Percentiles rank a stretch among this genome's conserved stretches.
phyloP scores from a whole-genome alignment of 2,113 vertebrate species.

The Tetrao urogallus region DNA sequence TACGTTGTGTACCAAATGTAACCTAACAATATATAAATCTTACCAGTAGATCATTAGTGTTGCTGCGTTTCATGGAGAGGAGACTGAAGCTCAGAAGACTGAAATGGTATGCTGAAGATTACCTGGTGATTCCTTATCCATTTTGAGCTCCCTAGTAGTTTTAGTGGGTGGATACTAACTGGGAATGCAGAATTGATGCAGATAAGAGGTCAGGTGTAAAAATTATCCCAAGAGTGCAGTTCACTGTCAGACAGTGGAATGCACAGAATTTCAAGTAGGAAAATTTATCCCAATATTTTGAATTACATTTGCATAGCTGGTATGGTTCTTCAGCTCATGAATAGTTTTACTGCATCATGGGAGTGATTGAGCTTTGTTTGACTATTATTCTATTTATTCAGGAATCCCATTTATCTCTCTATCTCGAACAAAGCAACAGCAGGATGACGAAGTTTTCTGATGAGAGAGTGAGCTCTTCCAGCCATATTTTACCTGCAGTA shows the following conservation, averaged over 20 bases:
- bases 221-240: neutral
- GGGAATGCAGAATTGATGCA: neutral
- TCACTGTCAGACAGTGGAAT: neutral
- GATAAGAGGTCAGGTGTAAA: neutral
- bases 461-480: neutral
- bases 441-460: neutral
- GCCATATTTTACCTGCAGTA: neutral
- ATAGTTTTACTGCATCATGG: neutral
- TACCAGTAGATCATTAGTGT: conserved; percentile 10
- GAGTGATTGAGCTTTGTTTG: conserved; percentile 1
- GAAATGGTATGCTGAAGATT: neutral
- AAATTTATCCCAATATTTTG: neutral
- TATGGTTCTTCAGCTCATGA: neutral
- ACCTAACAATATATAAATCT: neutral
- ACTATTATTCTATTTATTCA: conserved; percentile 6
- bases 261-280: neutral
- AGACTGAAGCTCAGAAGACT: neutral
- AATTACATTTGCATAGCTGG: neutral
- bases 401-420: neutral
- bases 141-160: neutral
- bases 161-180: neutral
- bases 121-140: neutral
- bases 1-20: neutral
- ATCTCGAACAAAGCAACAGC: neutral
- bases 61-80: conserved; percentile 6